Conservation (phyloP, 2,888 invertebrate species). For the Ophion costatus region DNA sequence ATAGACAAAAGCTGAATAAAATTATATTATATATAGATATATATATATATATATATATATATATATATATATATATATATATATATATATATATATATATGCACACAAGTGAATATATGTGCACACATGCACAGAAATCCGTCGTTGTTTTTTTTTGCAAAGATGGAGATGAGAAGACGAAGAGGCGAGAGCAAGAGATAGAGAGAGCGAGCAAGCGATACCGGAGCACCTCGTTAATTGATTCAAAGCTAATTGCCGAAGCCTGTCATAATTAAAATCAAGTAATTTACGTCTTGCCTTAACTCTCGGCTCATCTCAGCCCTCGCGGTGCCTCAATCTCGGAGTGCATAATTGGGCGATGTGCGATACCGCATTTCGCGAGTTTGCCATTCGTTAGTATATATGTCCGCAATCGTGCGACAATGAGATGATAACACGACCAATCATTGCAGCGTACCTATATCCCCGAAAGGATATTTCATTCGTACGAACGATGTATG, state of each 20-base stretch:
- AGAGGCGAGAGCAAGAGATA: background rate
- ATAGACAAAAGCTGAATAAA: too few species aligned
- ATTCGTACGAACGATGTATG: background rate
- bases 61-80: too few species aligned
- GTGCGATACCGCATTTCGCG: slow-evolving; percentile 60
- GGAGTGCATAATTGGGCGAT: slow-evolving; percentile 56
- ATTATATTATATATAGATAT: too few species aligned
- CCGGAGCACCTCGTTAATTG: slow-evolving; percentile 74
- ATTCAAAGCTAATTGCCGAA: slow-evolving; percentile 79
- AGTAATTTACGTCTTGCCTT: slow-evolving; percentile 77
- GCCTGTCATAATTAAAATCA: slow-evolving; percentile 77
- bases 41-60: too few species aligned
- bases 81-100: background rate
- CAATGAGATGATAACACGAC: slow-evolving; percentile 31
- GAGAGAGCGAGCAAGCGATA: background rate
- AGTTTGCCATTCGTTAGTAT: slow-evolving; percentile 34
- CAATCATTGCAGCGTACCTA: slow-evolving; percentile 18
- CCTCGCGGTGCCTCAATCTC: slow-evolving; percentile 62
- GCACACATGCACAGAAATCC: background rate
- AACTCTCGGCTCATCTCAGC: slow-evolving; percentile 67
- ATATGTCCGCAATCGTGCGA: background rate
- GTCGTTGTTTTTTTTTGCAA: background rate
- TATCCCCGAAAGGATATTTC: slow-evolving; percentile 13
- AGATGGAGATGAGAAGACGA: background rate
- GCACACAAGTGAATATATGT: background rate